These are phyloP conservation scores for Zaprionus tsacasi DNA, from an alignment of 1,140 invertebrate species.

Conservation along the genomic window DNA sequence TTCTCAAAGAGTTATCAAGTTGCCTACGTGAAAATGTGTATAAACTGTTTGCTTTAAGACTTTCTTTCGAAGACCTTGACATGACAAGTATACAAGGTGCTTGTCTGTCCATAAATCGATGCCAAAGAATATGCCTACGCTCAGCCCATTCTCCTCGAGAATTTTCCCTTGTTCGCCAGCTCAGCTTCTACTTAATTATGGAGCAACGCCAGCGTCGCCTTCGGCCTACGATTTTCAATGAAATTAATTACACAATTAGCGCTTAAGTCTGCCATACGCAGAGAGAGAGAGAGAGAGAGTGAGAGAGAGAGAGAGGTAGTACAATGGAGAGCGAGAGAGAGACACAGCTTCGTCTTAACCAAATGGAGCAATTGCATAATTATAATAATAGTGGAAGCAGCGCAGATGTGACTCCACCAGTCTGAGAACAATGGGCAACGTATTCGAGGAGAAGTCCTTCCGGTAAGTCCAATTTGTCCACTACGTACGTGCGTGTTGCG, in stretches of 20 bases:
- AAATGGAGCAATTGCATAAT: constrained; percentile 22
- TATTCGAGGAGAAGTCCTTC: neutral
- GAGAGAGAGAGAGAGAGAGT: neutral
- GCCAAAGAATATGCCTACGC: constrained; percentile 39
- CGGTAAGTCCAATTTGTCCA: neutral
- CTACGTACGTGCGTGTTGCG: constrained; percentile 12
- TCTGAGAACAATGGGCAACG: neutral
- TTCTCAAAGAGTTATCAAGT: neutral
- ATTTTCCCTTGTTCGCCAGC: neutral
- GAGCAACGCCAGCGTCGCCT: neutral
- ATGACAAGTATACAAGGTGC: neutral
- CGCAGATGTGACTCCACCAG: constrained; percentile 15
- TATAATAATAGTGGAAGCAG: constrained; percentile 29
- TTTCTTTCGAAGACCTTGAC: neutral
- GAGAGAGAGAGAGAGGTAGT: neutral
- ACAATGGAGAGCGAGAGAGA: neutral
- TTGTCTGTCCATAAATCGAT: constrained; percentile 50
- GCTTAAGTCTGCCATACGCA: constrained; percentile 11
- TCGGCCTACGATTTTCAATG: constrained; percentile 27
- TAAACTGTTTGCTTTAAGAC: neutral
- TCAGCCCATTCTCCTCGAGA: neutral
- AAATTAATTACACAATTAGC: constrained; percentile 65
- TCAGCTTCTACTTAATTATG: constrained; percentile 27
- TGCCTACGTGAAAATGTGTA: neutral
- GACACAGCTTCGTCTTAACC: neutral